Evolutionary conservation across 2,797 vertebrate species (phyloP).

Genomic region (Sebastes matsubarae): DNA sequence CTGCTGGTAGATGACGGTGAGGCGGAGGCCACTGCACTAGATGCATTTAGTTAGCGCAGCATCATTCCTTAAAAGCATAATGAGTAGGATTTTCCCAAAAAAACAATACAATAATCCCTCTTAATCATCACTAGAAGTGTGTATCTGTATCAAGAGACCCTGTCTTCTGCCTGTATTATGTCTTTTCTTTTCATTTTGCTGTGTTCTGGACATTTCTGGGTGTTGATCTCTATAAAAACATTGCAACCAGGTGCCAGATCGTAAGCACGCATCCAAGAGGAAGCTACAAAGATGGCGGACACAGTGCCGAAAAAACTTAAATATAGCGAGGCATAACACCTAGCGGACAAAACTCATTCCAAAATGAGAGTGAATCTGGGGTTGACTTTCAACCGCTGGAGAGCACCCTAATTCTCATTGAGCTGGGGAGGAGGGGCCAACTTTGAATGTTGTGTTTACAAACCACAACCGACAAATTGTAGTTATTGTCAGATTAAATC

Average conservation of each 20-base stretch:
- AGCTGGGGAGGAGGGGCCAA: rapidly evolving
- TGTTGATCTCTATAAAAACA: background rate
- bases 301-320: background rate
- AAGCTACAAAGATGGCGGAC: background rate
- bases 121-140: background rate
- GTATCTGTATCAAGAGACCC: background rate
- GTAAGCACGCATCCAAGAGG: background rate
- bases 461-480: background rate
- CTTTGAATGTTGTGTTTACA: background rate
- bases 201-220: background rate
- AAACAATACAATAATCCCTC: background rate
- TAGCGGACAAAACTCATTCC: rapidly evolving
- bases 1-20: background rate
- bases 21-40: background rate
- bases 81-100: no score
- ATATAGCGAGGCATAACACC: background rate
- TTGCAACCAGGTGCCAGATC: background rate
- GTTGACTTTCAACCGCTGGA: background rate
- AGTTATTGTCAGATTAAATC: background rate
- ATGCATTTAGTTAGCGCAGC: background rate
- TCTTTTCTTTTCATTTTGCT: background rate
- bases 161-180: background rate
- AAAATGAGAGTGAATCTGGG: background rate
- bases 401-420: background rate
- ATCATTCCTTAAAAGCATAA: background rate